Evolutionary conservation across 2,888 invertebrate genomes (phyloP).

Genomic region (Elegia similella): DNA sequence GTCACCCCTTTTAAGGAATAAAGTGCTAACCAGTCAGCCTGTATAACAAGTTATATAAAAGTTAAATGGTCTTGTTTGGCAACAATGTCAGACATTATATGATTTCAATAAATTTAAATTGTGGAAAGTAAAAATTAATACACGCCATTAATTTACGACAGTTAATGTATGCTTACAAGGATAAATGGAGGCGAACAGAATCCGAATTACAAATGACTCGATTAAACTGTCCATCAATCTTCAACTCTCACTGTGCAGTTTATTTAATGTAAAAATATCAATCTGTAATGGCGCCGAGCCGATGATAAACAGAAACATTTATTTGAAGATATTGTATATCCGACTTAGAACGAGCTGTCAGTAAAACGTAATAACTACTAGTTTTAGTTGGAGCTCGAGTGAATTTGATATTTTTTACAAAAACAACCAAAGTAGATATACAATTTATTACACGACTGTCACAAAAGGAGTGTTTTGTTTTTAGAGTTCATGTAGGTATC

Average conservation of each 20-base stretch:
- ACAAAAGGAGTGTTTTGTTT: too few species aligned
- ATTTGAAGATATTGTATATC: not conserved
- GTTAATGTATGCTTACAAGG: not conserved
- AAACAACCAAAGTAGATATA: too few species aligned
- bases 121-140: not conserved
- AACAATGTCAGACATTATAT: not conserved
- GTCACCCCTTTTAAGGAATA: too few species aligned
- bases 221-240: constrained; percentile 12
- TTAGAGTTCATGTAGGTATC: too few species aligned
- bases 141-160: not conserved
- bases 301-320: not conserved
- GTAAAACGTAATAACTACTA: too few species aligned
- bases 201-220: constrained; percentile 11
- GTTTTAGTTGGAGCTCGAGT: too few species aligned
- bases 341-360: too few species aligned
- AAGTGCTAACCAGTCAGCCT: too few species aligned
- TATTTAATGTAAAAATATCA: constrained; percentile 3
- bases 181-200: constrained; percentile 5
- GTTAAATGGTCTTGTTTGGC: not conserved
- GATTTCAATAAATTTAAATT: not conserved
- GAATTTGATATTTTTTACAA: too few species aligned
- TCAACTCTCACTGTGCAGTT: constrained; percentile 8
- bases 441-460: too few species aligned
- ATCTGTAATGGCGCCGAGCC: not conserved
- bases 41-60: too few species aligned